Evolutionary conservation across 2,113 vertebrate species (phyloP), one percentile per base, ranked within the genome.

Genomic region (Mustelus asterias): DNA sequence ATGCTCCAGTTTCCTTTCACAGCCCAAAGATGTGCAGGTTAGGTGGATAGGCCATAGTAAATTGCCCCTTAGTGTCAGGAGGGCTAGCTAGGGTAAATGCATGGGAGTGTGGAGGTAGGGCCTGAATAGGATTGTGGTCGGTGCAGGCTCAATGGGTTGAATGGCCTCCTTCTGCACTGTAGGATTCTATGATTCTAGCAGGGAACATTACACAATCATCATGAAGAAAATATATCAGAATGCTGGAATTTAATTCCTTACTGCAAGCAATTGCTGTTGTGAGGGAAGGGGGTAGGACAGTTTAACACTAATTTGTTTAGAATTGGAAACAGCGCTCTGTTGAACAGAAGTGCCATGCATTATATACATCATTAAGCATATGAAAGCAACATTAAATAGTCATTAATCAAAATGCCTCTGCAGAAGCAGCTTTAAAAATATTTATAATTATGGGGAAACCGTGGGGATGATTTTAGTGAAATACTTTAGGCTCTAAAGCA

Each of bases 321-420:
- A 93, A 93, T 72, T 95, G 24, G 41, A 22, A 95, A 44, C 13
- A 29, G 26, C 1, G 26, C 37, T 95, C 20, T 14, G 18, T 29
- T 69, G n/a, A 94, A 95, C 94, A 95, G 94, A 37, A 44, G 37
- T 94, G 65, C 6, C 13, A 33, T 54, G 16, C 5, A 72, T 72
- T 95, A 72, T 72, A 48, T 48, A 95, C 67, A 95, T 18, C 94
- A 48, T 95, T 72, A 72, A 95, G 41, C 69, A 33, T 13, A 72
- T 54, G 29, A 95, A 72, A 54, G 67, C 67, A 48, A 10, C 67
- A 48, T 72, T 95, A 70, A 72, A 70, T 95, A 33, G 22, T 70
- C n/a, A 95, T 95, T 48, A 70, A 72, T 95, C 93, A 95, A 95
- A 94, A 72, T 44, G 10, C 37, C 93, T 33, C 60, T 92, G 18